Conservation (phyloP, 2,797 vertebrate genomes). For the Vespertilio murinus region DNA sequence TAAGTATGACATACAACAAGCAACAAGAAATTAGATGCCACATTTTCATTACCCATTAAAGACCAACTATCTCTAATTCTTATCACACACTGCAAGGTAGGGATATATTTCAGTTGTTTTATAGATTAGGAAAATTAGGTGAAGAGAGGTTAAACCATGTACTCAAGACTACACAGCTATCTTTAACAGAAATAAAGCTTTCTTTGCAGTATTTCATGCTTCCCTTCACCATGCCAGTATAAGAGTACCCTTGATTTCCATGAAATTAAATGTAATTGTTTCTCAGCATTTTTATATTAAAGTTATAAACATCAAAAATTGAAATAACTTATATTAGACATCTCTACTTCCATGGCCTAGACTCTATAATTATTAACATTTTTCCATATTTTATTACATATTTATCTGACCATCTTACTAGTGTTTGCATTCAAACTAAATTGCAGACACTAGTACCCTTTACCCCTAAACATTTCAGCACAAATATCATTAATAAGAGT, state of each 20-base stretch:
- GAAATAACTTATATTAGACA: background rate
- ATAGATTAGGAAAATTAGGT: background rate
- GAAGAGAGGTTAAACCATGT: background rate
- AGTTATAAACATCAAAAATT: background rate
- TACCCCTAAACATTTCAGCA: background rate
- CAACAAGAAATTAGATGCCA: background rate
- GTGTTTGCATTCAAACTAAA: background rate
- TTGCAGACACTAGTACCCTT: background rate
- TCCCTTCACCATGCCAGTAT: background rate
- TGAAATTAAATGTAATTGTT: background rate
- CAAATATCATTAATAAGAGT: background rate
- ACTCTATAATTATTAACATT: background rate
- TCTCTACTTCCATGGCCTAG: background rate
- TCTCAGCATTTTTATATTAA: background rate
- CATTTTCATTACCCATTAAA: conserved; percentile 14
- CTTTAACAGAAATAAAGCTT: background rate
- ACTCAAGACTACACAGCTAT: background rate
- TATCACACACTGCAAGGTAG: background rate
- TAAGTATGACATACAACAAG: background rate
- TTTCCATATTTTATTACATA: background rate
- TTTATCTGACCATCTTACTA: background rate
- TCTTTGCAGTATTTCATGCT: background rate
- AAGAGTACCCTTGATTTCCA: background rate
- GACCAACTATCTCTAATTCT: conserved; percentile 2
- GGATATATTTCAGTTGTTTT: background rate